Base-by-base conservation (phyloP, 2,888 invertebrate species). In the Dione vanillae region DNA sequence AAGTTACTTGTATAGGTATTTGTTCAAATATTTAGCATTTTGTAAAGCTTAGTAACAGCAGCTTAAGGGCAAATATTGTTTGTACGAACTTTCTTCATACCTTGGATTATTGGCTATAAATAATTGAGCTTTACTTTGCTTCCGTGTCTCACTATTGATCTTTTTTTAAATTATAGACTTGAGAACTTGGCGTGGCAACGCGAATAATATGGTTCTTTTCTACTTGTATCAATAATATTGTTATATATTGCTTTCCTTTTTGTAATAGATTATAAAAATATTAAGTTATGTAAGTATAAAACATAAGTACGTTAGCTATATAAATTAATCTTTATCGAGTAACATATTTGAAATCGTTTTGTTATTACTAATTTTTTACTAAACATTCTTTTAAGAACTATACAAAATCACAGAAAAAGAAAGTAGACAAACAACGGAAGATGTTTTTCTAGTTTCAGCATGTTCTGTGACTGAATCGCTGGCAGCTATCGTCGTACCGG, bases 361-460 rank as follows among this genome's bases (percentile, higher is more conserved):
- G 11, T 16, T 35, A n/a, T n/a, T 27, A 45, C 27, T 7, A 45
- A 8, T 43, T 20, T 41, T 14, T 40, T 1, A 27, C 20, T 2
- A 27, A 27, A 27, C n/a, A 45, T 61, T 11, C 27, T 45, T 45
- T 56, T 16, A 35, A 16, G 10, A 43, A 61, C 61, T 45, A 35
- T 61, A 35, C 45, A 61, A 61, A 59, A 61, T 37, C 19, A 14
- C 40, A 83, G 80, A 85, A 84, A 84, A 86, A 87, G 83, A 83
- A 56, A 64, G 62, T 49, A 83, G 79, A 81, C 80, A 83, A 84
- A 88, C 86, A 87, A 88, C 84, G 67, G 56, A 67, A 45, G 76
- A 83, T 86, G 83, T 86, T 89, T 91, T 87, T 86, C 85, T 86
- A 87, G 86, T 85, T 87, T 83, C 78, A 85, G 84, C 81, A 77